Evolutionary conservation across 2,888 invertebrate species (phyloP), one percentile per base, ranked within the genome.

Genomic region (Euproctis similis): DNA sequence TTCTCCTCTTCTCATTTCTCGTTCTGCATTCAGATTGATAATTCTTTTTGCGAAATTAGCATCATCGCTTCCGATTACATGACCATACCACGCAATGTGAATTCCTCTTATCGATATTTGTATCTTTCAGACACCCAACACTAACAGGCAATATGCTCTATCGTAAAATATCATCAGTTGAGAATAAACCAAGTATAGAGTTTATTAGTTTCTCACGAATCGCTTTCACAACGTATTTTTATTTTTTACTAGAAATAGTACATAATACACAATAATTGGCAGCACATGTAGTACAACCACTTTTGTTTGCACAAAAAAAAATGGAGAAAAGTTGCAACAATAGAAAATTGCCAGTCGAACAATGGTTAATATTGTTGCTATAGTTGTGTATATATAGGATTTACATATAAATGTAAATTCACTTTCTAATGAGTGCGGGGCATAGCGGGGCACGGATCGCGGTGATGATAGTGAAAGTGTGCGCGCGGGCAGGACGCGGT

Each of bases 341-440:
- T 64, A 38, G 46, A 42, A 39, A 45, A n/a, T 42, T 47, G 40
- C 38, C 41, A 23, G 34, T 32, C 23, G 30, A 35, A 63, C 62
- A 59, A 59, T 59, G 42, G 43, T 48, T n/a, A 39, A 47, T 53
- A 44, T 42, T n/a, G n/a, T n/a, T n/a, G n/a, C n/a, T n/a, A n/a
- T n/a, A n/a, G n/a, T n/a, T n/a, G 12, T 46, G 50, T 46, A 51
- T 55, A 51, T 41, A 46, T 53, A 50, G 60, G 64, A 67, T 76
- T 70, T 63, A 66, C 70, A 68, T 76, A 53, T 68, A 60, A 67
- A 65, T 64, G 64, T 60, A 65, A 68, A 62, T 62, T 59, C 59
- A 61, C 77, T 80, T 78, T 78, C 78, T 78, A 80, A 69, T 64
- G 65, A 45, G 44, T 36, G 46, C 34, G 46, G n/a, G n/a, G 53